These are phyloP conservation scores for Smutsia temminckii DNA, from an alignment of 2,797 vertebrate genomes.

Conservation along the genomic window DNA sequence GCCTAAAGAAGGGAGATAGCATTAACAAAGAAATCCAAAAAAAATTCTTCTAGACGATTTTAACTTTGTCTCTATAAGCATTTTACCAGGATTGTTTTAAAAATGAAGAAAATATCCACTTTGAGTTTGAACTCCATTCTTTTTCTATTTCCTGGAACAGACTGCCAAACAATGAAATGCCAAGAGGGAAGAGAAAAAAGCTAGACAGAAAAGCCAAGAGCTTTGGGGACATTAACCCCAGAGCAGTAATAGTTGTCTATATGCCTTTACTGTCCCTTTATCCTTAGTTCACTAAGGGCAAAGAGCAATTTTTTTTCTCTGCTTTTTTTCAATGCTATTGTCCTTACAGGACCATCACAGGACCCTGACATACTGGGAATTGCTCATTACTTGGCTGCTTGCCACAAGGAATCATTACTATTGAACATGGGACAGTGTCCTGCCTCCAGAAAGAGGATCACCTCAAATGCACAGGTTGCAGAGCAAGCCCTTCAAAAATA, in stretches of 20 bases:
- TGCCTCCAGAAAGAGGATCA: not conserved
- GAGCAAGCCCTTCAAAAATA: not conserved
- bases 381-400: not conserved
- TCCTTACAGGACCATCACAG: not conserved
- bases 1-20: not conserved
- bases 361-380: not conserved
- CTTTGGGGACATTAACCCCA: not conserved
- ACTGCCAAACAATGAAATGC: constrained; percentile 6
- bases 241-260: not conserved
- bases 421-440: not conserved
- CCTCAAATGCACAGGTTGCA: not conserved
- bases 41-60: constrained; percentile 28
- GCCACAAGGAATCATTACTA: constrained; percentile 2
- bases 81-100: constrained; percentile 28
- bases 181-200: not conserved
- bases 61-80: constrained; percentile 36
- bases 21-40: constrained; percentile 58
- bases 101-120: constrained; percentile 37
- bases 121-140: constrained; percentile 38
- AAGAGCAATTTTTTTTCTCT: constrained; percentile 20
- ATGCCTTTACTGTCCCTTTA: constrained; percentile 26
- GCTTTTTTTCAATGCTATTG: constrained; percentile 14
- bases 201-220: not conserved
- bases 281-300: not conserved
- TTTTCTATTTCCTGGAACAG: constrained; percentile 16